Percentiles rank a stretch among this genome's conserved stretches.
Conservation (phyloP, 2,888 invertebrate genomes). For the Rapana venosa region DNA sequence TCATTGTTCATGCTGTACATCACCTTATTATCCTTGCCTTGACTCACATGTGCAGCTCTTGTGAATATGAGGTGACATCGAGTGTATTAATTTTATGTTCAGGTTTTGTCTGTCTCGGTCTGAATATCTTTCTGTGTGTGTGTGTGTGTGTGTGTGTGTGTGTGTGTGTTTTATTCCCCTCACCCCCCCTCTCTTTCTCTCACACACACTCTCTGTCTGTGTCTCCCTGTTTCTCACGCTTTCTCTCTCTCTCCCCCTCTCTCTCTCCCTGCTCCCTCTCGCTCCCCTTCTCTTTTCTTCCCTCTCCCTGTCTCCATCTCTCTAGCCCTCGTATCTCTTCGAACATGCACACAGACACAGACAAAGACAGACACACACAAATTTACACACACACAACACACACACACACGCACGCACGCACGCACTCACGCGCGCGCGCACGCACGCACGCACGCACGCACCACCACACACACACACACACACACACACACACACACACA, state of each 20-base stretch:
- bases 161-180: background rate
- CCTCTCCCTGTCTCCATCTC: no score
- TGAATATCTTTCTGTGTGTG: no score
- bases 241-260: background rate
- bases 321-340: background rate
- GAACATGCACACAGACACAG: background rate
- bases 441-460: background rate
- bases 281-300: no score
- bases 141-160: no score
- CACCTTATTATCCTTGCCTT: no score
- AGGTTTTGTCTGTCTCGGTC: no score
- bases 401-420: background rate
- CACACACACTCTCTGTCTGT: background rate
- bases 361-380: background rate
- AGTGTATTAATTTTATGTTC: no score
- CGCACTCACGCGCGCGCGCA: background rate
- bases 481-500: background rate
- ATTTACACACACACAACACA: background rate
- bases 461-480: background rate
- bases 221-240: background rate
- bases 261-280: background rate
- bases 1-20: no score
- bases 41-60: no score
- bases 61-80: no score
- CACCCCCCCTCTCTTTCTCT: background rate